Evolutionary conservation across 2,797 vertebrate genomes (phyloP).

Genomic region (Passerculus sandwichensis): DNA sequence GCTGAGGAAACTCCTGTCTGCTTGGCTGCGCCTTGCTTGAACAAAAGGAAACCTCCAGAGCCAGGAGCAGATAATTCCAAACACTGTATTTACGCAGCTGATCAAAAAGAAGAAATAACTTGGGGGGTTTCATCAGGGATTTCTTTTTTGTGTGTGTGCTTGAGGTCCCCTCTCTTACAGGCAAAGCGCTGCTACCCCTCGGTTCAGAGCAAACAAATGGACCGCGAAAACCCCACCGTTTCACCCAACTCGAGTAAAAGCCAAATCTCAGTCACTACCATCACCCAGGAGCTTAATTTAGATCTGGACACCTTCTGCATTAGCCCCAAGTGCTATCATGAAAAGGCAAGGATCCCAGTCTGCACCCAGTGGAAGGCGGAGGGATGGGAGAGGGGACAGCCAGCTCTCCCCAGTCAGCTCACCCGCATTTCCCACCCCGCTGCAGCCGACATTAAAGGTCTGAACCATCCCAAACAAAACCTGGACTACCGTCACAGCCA

Average conservation of each 20-base stretch:
- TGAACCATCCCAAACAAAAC: slow-evolving; percentile 16
- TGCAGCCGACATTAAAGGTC: not conserved
- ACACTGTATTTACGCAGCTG: slow-evolving; percentile 32
- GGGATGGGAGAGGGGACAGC: not conserved
- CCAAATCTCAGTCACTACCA: not conserved
- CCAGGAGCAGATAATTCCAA: slow-evolving; percentile 49
- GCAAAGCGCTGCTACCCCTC: not conserved
- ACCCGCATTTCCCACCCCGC: not conserved
- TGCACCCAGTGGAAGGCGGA: not conserved
- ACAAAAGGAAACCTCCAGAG: slow-evolving; percentile 71
- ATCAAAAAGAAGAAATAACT: slow-evolving; percentile 59
- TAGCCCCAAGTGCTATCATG: slow-evolving; percentile 8
- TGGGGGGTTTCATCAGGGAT: not conserved
- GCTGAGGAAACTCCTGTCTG: slow-evolving; percentile 47
- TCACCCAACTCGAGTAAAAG: not conserved
- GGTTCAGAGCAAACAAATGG: not conserved
- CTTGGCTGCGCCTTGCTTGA: slow-evolving; percentile 57
- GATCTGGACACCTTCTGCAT: not conserved
- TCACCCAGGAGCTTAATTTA: not conserved
- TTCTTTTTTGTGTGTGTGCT: not conserved
- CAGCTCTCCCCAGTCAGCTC: not conserved
- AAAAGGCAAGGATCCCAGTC: not conserved
- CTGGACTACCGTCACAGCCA: not conserved
- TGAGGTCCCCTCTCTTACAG: not conserved
- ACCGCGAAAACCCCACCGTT: not conserved